Base-by-base conservation (phyloP, 2,113 vertebrate species). In the Sorex araneus region DNA sequence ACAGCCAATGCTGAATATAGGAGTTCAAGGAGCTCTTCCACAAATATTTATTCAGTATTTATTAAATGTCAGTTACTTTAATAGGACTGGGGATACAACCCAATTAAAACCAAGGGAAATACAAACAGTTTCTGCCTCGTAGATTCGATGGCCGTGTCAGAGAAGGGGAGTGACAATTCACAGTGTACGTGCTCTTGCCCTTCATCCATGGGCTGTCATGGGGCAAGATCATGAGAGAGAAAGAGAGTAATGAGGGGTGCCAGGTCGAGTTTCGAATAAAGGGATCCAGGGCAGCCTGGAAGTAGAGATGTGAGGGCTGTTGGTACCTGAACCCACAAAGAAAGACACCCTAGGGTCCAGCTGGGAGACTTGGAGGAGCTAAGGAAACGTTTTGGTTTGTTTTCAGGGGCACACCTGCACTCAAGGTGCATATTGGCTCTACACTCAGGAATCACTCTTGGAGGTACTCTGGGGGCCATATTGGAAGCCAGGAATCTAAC, bases 11-110 rank as follows among this genome's bases (percentile, higher is more conserved):
- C 43, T 80, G 78, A 93, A 82, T 81, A 47, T 27, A 63, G 74
- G 78, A 90, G 63, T 87, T 93, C 83, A 77, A 83, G 80, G 76
- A 80, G 19, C 63, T 83, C 92, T 77, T 88, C 92, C 87, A 89
- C 50, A 94, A 93, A 90, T 90, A 95, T 89, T 88, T 76, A 81
- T 85, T 83, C 18, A 57, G 66, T 73, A 71, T 85, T 93, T 92
- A 90, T 92, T 63, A 90, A 90, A 81, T 90, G 86, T 92, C 83
- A 77, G 88, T 94, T 85, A 76, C 89, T 86, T 94, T 89, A 69
- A 90, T 40, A 50, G 32, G 66, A 50, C 21, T 87, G 25, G 27
- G 82, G 85, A 90, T 43, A 76, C 1, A 83, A 73, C 11, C 25
- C 25, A 11, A 73, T 43, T 75, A 45, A 40, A 36, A 75, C 73